Evolutionary conservation across 1,140 invertebrate genomes (phyloP), one percentile per base, ranked within the genome.

Genomic region (Panagrolaimus sp.): DNA sequence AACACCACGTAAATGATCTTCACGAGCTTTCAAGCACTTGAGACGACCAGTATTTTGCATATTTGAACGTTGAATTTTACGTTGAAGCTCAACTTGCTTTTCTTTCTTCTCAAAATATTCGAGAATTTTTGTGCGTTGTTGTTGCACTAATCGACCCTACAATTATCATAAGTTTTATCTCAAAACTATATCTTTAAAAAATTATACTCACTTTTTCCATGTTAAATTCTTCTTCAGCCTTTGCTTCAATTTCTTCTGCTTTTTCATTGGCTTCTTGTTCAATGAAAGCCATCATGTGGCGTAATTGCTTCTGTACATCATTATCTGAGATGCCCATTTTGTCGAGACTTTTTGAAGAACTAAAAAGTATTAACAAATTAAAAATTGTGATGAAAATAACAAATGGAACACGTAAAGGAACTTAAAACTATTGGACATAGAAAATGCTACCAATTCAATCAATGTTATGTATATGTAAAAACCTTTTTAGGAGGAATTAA

Each of bases 251-350:
- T 89, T 99, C 96, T 87, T 98, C 96, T 48, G 93, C 95, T 87
- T 99, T 99, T 88, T 99, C 96, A 89, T 96, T 98, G 84, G 96
- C 96, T 86, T 99, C 96, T 88, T 98, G 95, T 87, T 98, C 95
- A 86, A 99, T 99, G 88, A 99, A 98, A 86, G 94, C 95, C 92
- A 98, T 98, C 96, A 99, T 98, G 85, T 98, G 96, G 71, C 80
- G 73, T 43, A 78, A 77, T 63, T 98, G 94, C 86, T 97, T 97
- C 85, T 96, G 93, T 82, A 98, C 95, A 88, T 97, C 94, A 83
- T 92, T 76, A 73, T 76, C 75, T 14, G 75, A 76, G 63, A 76
- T 76, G 24, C 75, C 75, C 75, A 76, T 76, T 62, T 76, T 70
- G 72, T 21, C 52, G 17, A 58, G 52, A 21, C 32, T 38, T 58